Base-by-base conservation (phyloP, 2,888 invertebrate genomes). In the Sthenelais limicola region DNA sequence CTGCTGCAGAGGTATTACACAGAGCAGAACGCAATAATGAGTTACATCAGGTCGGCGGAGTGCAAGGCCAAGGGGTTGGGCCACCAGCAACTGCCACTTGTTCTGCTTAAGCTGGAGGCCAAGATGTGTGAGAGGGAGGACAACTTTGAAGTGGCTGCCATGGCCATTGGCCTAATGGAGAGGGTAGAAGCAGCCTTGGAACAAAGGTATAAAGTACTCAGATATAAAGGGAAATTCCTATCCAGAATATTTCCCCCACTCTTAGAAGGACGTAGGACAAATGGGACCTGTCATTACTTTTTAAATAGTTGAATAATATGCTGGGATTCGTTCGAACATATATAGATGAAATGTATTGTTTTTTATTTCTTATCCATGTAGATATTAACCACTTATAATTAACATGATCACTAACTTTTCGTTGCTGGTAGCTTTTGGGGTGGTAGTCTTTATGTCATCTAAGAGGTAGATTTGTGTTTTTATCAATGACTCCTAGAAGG, bases 131-230 rank as follows among this genome's bases (percentile, higher is more conserved):
- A 81, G 49, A 67, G 78, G 43, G 84, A 84, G 71, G 80, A 81
- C 32, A 79, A 82, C 67, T 82, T 82, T 79, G 83, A 84, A 68
- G 75, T 80, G 33, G 81, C 82, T 7, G 78, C 81, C 26, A 58
- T 82, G 18, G 75, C 76, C 38, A 75, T 80, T 7, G 86, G 86
- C 15, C 76, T 85, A 38, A 75, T 82, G 69, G 85, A 85, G 76
- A 79, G 85, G 68, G 76, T 84, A 4, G 54, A 72, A 33, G 79
- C 79, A 33, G 74, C 79, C 12, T 49, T 78, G 21, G 74, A 73
- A 30, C 74, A 62, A 49, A 81, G 82, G 82, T 82, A 72, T n/a
- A 12, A 32, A 33, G 2, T 9, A 21, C 5, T 0, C n/a, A 43
- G 9, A 52, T 9, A 15, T 21, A 24, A 9, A 21, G 52, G 52